Conservation (phyloP, 2,888 invertebrate species). For the Entomobrya proxima region DNA sequence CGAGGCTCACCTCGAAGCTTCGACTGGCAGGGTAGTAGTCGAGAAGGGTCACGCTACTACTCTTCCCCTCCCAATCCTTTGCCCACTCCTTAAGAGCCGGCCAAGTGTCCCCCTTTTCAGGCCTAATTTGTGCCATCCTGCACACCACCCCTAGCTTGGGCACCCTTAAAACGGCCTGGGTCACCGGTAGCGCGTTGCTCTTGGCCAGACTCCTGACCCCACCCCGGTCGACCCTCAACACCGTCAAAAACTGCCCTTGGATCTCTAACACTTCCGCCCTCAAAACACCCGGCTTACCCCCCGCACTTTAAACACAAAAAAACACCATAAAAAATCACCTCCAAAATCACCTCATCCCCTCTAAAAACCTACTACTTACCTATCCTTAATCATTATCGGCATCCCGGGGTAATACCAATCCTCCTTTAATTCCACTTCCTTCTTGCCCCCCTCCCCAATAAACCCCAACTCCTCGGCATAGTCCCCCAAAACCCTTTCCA, state of each 20-base stretch:
- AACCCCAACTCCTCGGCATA: not conserved
- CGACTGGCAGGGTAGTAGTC: not conserved
- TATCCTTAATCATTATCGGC: conserved; percentile 47
- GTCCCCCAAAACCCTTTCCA: not conserved
- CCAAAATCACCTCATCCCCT: not conserved
- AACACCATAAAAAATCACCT: no score
- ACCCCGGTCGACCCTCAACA: conserved; percentile 42
- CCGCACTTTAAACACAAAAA: no score
- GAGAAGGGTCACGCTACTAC: not conserved
- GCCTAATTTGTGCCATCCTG: conserved; percentile 1
- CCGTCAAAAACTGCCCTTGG: not conserved
- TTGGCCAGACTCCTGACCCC: not conserved
- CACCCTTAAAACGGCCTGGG: conserved; percentile 22
- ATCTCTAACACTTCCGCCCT: not conserved
- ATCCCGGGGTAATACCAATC: conserved; percentile 7
- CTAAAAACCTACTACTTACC: not conserved
- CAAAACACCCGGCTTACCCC: not conserved
- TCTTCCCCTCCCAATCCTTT: not conserved
- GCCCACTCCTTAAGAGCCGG: not conserved
- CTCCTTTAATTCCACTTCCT: not conserved
- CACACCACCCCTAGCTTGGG: conserved; percentile 31
- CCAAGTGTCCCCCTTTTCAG: not conserved
- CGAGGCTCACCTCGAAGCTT: conserved; percentile 9
- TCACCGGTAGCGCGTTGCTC: not conserved
- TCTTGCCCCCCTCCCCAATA: no score